Evolutionary conservation across 2,113 vertebrate species (phyloP).

Genomic region (Tetrax tetrax): DNA sequence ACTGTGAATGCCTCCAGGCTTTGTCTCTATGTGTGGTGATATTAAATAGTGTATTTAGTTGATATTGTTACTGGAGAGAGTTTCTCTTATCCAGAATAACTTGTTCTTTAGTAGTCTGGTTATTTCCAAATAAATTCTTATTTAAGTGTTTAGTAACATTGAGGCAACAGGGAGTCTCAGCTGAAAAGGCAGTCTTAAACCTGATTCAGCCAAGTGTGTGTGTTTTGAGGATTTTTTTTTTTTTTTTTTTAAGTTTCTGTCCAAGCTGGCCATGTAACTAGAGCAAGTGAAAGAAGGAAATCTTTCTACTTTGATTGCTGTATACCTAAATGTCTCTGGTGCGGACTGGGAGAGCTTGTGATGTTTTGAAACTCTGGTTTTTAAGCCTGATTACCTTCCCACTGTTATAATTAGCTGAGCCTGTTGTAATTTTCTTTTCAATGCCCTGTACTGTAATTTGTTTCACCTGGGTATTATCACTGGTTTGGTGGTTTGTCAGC

Average conservation of each 20-base stretch:
- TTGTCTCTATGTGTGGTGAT: not conserved
- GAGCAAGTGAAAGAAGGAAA: not conserved
- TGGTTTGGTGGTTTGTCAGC: not conserved
- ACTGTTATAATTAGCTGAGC: not conserved
- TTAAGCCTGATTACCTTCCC: not conserved
- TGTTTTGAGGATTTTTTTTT: not conserved
- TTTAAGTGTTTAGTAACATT: not conserved
- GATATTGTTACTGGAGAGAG: not conserved
- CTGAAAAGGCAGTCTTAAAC: not conserved
- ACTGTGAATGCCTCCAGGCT: not conserved
- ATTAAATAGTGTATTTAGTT: not conserved
- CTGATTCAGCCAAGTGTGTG: not conserved
- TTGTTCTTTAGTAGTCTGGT: not conserved
- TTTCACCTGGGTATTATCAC: not conserved
- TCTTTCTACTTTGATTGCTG: not conserved
- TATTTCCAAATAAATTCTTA: not conserved
- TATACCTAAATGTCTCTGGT: not conserved
- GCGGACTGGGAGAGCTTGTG: not conserved
- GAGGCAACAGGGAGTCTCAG: not conserved
- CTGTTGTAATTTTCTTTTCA: not conserved
- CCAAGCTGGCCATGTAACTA: not conserved
- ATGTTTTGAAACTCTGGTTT: not conserved
- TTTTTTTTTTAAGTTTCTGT: not conserved
- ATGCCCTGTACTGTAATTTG: fast-evolving
- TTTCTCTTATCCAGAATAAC: not conserved